phyloP scores from a whole-genome alignment of 2,888 invertebrate genomes.

The Cremastinae sp. region DNA sequence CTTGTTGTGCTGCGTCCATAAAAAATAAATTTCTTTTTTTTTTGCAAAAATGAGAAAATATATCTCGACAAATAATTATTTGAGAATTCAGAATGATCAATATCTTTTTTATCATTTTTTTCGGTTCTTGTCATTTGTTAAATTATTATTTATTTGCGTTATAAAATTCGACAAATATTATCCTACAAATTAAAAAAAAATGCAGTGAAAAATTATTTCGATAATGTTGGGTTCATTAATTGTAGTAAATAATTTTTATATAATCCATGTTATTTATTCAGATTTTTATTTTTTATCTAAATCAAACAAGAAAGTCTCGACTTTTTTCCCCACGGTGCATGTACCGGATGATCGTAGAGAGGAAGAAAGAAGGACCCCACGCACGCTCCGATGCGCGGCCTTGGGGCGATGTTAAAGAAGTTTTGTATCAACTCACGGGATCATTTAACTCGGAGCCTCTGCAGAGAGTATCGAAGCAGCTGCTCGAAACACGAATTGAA shows the following conservation, averaged over 20 bases:
- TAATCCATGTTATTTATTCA: background rate
- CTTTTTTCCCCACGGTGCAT: background rate
- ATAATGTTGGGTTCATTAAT: too few species aligned
- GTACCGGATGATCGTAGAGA: conserved; percentile 11
- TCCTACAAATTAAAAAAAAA: too few species aligned
- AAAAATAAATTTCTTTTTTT: conserved; percentile 30
- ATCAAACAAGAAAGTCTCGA: background rate
- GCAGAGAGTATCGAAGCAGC: conserved; percentile 23
- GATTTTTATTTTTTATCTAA: background rate
- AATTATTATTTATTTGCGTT: too few species aligned
- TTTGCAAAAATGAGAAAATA: background rate
- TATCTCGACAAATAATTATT: background rate
- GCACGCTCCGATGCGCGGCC: conserved; percentile 54
- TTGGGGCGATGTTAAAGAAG: conserved; percentile 52
- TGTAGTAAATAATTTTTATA: background rate
- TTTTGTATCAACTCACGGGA: conserved; percentile 52
- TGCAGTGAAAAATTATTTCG: too few species aligned
- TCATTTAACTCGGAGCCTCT: conserved; percentile 45
- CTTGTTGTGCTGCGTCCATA: conserved; percentile 21
- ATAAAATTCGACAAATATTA: too few species aligned
- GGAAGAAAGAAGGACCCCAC: conserved; percentile 52
- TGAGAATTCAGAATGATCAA: too few species aligned
- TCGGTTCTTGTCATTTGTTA: too few species aligned
- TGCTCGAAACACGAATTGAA: conserved; percentile 8
- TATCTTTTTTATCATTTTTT: too few species aligned